Evolutionary conservation across 2,888 invertebrate genomes (phyloP).

Genomic region (Pyrrhia umbra): DNA sequence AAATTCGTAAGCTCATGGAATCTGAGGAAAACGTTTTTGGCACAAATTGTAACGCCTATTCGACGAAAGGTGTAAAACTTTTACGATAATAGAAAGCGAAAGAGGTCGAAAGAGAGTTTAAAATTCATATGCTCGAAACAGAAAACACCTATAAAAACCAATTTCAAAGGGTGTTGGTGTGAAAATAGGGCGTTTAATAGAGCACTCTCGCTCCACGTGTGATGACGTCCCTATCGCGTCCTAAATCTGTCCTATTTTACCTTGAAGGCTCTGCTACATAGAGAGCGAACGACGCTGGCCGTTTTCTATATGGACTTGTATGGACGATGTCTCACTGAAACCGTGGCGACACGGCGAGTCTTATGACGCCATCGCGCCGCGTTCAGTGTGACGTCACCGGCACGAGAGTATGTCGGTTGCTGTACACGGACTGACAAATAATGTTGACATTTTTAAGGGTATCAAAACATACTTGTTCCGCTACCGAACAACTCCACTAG

Average conservation of each 20-base stretch:
- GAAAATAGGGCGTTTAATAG: slow-evolving; percentile 83
- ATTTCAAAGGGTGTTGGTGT: slow-evolving; percentile 83
- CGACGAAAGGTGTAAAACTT: slow-evolving; percentile 59
- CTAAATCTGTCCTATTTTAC: slow-evolving; percentile 81
- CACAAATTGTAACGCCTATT: slow-evolving; percentile 46
- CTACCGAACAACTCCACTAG: slow-evolving; percentile 21
- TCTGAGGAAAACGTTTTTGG: slow-evolving; percentile 40
- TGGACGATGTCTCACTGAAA: slow-evolving; percentile 13
- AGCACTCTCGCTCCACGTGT: slow-evolving; percentile 76
- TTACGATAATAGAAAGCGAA: slow-evolving; percentile 64
- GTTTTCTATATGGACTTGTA: slow-evolving; percentile 14
- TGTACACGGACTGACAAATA: slow-evolving; percentile 45
- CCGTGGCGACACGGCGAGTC: slow-evolving; percentile 3
- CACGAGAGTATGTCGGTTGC: slow-evolving; percentile 53
- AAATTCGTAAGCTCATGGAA: slow-evolving; percentile 14
- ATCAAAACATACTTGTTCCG: slow-evolving; percentile 41
- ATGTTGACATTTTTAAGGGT: slow-evolving; percentile 37
- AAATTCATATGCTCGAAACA: slow-evolving; percentile 64
- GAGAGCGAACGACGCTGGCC: slow-evolving; percentile 17
- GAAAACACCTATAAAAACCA: slow-evolving; percentile 75
- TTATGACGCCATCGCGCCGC: not conserved
- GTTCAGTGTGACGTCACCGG: not conserved
- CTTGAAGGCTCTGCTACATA: slow-evolving; percentile 49
- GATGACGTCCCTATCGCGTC: slow-evolving; percentile 84
- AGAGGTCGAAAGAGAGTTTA: slow-evolving; percentile 61